These are phyloP conservation scores for Drosophila pachea DNA, from an alignment of 1,140 invertebrate species.

Conservation along the genomic window DNA sequence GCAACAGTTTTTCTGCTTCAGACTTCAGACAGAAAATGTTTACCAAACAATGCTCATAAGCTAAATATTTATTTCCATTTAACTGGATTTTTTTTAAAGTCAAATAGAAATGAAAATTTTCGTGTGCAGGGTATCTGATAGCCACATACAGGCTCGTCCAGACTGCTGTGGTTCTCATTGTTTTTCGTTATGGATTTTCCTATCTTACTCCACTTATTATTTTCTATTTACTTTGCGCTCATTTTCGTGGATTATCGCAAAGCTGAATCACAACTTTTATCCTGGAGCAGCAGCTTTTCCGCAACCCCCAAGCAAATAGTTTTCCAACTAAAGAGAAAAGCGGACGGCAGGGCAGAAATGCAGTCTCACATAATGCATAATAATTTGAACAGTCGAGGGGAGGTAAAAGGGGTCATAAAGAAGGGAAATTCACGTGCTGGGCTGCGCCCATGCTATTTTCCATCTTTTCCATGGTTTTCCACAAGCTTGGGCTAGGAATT, in stretches of 20 bases:
- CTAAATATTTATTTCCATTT: too few relatives aligned
- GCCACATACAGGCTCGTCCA: background rate
- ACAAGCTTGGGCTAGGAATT: too few relatives aligned
- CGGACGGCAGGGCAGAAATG: too few relatives aligned
- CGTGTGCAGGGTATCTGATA: background rate
- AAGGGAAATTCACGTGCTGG: too few relatives aligned
- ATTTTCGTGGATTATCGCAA: constrained; percentile 46
- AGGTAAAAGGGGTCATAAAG: too few relatives aligned
- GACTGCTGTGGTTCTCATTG: background rate
- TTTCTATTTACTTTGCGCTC: constrained; percentile 45
- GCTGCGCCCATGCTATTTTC: too few relatives aligned
- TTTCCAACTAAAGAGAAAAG: background rate
- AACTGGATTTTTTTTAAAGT: too few relatives aligned
- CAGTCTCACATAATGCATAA: background rate
- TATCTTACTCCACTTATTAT: constrained; percentile 19
- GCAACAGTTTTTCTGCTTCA: too few relatives aligned
- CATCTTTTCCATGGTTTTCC: too few relatives aligned
- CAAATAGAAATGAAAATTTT: too few relatives aligned
- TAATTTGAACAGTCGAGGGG: background rate
- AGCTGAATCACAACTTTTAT: constrained; percentile 31
- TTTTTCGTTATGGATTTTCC: background rate
- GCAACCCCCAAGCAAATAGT: constrained; percentile 2
- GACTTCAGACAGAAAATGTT: too few relatives aligned
- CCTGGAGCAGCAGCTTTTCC: constrained; percentile 11
- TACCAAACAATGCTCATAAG: too few relatives aligned